Conservation (phyloP, 2,797 vertebrate species). For the Pipistrellus pygmaeus region DNA sequence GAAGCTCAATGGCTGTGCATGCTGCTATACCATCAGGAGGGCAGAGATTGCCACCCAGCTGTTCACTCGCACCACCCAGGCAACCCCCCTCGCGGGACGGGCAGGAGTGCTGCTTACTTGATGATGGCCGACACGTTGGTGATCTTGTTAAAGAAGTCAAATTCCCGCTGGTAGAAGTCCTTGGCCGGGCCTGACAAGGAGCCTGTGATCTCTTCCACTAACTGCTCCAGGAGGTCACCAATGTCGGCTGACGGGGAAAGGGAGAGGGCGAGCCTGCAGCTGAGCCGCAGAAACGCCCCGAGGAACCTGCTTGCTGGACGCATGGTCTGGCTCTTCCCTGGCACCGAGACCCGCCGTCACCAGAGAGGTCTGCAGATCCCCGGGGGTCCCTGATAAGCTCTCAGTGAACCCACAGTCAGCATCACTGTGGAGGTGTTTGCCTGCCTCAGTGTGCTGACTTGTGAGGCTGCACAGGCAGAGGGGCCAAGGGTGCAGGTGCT, state of each 20-base stretch:
- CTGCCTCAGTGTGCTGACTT: not conserved
- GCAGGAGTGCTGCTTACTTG: conserved; percentile 89
- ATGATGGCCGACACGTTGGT: conserved; percentile 97
- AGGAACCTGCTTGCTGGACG: not conserved
- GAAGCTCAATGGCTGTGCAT: not conserved
- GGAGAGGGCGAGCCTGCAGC: not conserved
- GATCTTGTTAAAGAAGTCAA: conserved; percentile 99
- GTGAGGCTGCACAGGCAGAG: not conserved
- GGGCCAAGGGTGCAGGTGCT: not conserved
- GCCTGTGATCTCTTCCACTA: conserved; percentile 96
- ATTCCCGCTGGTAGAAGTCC: conserved; percentile 98
- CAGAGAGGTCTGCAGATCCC: not conserved
- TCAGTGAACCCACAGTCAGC: not conserved
- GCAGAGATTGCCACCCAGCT: not conserved
- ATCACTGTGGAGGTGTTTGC: not conserved
- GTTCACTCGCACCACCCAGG: too few species aligned
- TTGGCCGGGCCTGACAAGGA: conserved; percentile 97
- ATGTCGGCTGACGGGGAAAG: conserved; percentile 92
- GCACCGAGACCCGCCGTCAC: not conserved
- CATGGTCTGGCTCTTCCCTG: not conserved
- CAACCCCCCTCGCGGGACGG: not conserved
- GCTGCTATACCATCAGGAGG: not conserved
- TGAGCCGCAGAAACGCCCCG: not conserved
- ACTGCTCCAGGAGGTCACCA: conserved; percentile 96
- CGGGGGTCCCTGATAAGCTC: not conserved